Conservation (phyloP, 64 coral and sea anemone species). For the Dendrophyllia cribrosa region DNA sequence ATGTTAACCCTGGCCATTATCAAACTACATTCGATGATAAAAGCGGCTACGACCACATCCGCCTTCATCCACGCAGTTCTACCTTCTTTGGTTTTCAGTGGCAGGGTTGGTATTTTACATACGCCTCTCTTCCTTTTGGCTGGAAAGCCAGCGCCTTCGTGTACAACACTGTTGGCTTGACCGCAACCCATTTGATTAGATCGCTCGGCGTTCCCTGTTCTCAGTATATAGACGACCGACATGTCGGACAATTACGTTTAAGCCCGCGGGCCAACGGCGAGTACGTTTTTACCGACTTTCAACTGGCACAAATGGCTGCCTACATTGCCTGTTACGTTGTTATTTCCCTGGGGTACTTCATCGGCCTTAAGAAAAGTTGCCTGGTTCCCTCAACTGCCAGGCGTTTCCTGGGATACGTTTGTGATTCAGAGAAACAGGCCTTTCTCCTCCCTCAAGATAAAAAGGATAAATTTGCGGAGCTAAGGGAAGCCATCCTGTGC, state of each 20-base stretch:
- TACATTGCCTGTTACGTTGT: background rate
- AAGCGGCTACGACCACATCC: conserved; percentile 37
- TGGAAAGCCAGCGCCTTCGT: background rate
- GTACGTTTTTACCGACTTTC: background rate
- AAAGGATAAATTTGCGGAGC: background rate
- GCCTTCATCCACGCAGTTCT: background rate
- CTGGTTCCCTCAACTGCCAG: background rate
- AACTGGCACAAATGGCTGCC: background rate
- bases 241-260: conserved; percentile 6
- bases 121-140: conserved; percentile 15
- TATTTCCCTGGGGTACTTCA: background rate
- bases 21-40: conserved; percentile 41
- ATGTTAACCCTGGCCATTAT: conserved; percentile 14
- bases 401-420: background rate
- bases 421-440: background rate
- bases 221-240: conserved; percentile 42
- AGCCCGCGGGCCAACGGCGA: background rate
- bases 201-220: background rate
- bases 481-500: conserved; percentile 20
- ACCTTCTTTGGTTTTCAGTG: background rate
- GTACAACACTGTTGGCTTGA: background rate
- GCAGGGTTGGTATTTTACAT: background rate
- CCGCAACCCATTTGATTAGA: background rate
- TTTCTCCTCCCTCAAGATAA: conserved; percentile 10
- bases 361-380: background rate